These are phyloP conservation scores for Clanis bilineata DNA, from an alignment of 2,888 invertebrate species.

Conservation along the genomic window DNA sequence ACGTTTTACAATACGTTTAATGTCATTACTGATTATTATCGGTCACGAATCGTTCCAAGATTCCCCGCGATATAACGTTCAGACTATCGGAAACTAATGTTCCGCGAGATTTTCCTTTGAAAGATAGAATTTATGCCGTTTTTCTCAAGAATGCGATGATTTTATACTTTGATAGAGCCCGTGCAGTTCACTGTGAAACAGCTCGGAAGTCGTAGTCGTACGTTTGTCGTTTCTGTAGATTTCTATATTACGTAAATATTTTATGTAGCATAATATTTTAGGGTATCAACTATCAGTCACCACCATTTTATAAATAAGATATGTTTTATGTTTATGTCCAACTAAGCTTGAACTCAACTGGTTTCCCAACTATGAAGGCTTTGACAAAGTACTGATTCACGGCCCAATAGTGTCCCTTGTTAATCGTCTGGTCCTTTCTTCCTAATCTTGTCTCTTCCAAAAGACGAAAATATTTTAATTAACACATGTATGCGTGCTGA, in stretches of 20 bases:
- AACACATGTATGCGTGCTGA: conserved; percentile 21
- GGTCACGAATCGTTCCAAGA: conserved; percentile 26
- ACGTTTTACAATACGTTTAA: conserved; percentile 33
- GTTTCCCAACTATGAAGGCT: not conserved
- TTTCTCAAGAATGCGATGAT: not conserved
- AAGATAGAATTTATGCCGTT: conserved; percentile 3
- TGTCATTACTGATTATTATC: conserved; percentile 35
- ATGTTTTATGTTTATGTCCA: too few relatives aligned
- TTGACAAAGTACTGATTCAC: not conserved
- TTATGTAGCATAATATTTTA: not conserved
- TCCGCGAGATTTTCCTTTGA: not conserved
- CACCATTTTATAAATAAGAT: too few relatives aligned
- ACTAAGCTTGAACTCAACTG: not conserved
- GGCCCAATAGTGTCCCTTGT: not conserved
- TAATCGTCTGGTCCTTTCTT: too few relatives aligned
- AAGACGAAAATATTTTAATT: not conserved
- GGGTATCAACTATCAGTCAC: too few relatives aligned
- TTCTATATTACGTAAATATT: not conserved
- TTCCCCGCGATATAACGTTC: conserved; percentile 7
- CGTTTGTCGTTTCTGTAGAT: not conserved
- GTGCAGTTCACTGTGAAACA: not conserved
- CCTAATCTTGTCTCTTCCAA: not conserved
- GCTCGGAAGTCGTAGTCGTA: not conserved
- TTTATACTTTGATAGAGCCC: not conserved
- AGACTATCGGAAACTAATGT: conserved; percentile 12